Base-by-base conservation (phyloP, 92 coral and sea anemone genomes). In the Heliopora coerulea region DNA sequence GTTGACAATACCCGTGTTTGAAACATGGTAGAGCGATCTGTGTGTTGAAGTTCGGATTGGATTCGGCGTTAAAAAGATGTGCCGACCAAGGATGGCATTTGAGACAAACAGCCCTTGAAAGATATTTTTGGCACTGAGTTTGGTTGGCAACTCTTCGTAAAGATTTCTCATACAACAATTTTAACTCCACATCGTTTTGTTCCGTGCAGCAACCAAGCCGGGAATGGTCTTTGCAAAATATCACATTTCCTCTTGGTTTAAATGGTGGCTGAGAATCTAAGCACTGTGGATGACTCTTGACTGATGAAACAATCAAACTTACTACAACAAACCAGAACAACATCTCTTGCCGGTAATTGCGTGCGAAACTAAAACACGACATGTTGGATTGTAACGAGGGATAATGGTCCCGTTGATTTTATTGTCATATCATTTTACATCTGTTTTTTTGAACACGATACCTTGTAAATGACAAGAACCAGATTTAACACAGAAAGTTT, bases 71-170 rank as follows among this genome's bases (percentile, higher is more conserved):
- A 35, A 84, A 90, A 19, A 91, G 83, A 57, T 91, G 97, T 32
- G 97, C 97, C 10, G 97, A 91, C 73, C 91, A 91, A 8, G 88
- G 85, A 64, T 92, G 91, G 52, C 97, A 92, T 56, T 83, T 85
- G 11, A 92, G 88, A 50, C 97, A 92, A 28, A 92, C 72, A 33
- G 90, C 83, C 20, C 80, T 82, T 59, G 72, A 69, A n/a, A 92
- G 65, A 78, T 87, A 50, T 29, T 72, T 67, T 20, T 83, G 78
- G 54, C 97, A 92, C n/a, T 54, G 54, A 3, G 80, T 62, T 26
- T 77, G 77, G 56, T 26, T 65, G 44, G 72, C 73, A 58, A 84
- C 75, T 25, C 56, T 78, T 8, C 82, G 26, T 46, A 62, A 48
- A 20, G 88, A 76, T 11, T 75, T 52, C 18, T 59, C 68, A 40